Evolutionary conservation across 2,113 vertebrate species (phyloP).

Genomic region (Ranitomeya variabilis): DNA sequence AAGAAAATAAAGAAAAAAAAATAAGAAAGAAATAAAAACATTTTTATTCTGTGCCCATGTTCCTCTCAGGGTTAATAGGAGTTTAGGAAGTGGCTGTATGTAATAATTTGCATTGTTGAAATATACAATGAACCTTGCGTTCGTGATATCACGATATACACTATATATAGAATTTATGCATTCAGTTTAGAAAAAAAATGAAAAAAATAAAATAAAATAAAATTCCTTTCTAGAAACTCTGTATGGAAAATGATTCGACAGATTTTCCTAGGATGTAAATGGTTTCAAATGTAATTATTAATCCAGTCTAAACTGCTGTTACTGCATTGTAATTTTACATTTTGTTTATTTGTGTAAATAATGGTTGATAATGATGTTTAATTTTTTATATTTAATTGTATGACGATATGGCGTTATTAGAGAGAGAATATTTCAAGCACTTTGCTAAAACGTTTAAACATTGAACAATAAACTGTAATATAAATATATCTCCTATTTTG

Average conservation of each 20-base stretch:
- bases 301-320: background rate
- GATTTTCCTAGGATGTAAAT: background rate
- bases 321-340: constrained; percentile 23
- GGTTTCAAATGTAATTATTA: background rate
- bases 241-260: background rate
- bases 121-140: background rate
- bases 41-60: constrained; percentile 59
- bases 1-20: background rate
- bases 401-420: constrained; percentile 57
- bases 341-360: constrained; percentile 66
- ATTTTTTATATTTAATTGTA: constrained; percentile 72
- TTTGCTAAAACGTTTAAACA: constrained; percentile 68
- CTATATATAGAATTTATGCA: constrained; percentile 48
- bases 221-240: constrained; percentile 1
- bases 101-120: constrained; percentile 5
- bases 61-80: constrained; percentile 68
- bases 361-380: constrained; percentile 60
- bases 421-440: constrained; percentile 63
- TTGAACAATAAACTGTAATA: constrained; percentile 62
- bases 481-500: background rate
- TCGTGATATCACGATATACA: constrained; percentile 58
- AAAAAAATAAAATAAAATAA: background rate
- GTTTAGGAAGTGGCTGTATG: constrained; percentile 49
- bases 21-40: constrained; percentile 25
- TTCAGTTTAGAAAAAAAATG: background rate